Percentiles rank a stretch among this genome's conserved stretches.
Evolutionary conservation across 2,797 vertebrate genomes (phyloP).

Genomic region (Chromobotia macracanthus): DNA sequence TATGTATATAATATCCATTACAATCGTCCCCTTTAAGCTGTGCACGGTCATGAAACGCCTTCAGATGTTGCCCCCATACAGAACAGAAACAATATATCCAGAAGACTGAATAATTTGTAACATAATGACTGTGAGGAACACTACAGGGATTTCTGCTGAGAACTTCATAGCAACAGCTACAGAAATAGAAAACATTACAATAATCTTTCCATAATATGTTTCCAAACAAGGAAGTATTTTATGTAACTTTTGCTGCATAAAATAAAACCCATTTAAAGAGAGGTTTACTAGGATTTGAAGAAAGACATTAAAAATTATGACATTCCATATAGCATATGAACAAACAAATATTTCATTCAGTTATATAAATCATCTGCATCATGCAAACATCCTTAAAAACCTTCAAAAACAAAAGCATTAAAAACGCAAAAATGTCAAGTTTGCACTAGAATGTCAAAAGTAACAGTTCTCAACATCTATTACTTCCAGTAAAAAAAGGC

Average conservation of each 20-base stretch:
- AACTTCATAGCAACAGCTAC: no score
- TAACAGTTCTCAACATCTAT: not conserved
- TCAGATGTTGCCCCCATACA: not conserved
- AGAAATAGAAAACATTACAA: no score
- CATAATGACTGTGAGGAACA: no score
- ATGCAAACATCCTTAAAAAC: not conserved
- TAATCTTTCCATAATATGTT: no score
- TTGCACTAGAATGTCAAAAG: not conserved
- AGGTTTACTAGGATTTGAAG: constrained; percentile 51
- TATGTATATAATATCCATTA: constrained; percentile 54
- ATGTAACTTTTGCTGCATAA: not conserved
- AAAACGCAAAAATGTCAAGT: not conserved
- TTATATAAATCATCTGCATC: not conserved
- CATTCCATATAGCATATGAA: no score
- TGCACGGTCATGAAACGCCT: not conserved
- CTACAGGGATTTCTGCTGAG: no score
- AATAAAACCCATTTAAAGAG: not conserved
- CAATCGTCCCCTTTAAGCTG: not conserved
- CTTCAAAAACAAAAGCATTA: not conserved
- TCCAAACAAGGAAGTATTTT: no score
- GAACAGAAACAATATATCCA: no score
- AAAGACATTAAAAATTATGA: not conserved
- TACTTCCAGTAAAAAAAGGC: not conserved
- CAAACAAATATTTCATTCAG: not conserved
- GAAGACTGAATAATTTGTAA: no score